These are phyloP conservation scores for Cistogaster globosa DNA, from an alignment of 2,888 invertebrate species.

Conservation along the genomic window DNA sequence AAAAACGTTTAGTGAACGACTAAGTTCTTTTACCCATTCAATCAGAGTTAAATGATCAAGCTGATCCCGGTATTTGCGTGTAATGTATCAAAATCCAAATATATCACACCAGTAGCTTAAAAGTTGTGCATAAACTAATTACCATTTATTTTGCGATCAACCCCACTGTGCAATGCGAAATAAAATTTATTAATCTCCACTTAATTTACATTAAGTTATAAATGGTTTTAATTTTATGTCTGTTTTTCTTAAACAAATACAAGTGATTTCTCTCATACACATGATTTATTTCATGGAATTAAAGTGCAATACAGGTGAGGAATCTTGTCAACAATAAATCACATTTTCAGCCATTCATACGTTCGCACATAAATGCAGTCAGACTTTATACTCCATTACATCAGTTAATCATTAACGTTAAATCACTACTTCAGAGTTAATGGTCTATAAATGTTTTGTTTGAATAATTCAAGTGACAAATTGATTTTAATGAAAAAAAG, in stretches of 20 bases:
- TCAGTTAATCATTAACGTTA: constrained; percentile 8
- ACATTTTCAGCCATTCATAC: constrained; percentile 34
- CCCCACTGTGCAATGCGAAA: no score
- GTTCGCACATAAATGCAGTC: not conserved
- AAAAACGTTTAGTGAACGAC: no score
- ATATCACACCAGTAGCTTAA: no score
- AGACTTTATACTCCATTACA: constrained; percentile 12
- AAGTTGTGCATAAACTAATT: no score
- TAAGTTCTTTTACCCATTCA: no score
- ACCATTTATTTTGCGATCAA: no score
- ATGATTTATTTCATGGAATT: constrained; percentile 28
- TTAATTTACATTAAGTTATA: constrained; percentile 46
- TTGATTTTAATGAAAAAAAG: constrained; percentile 4
- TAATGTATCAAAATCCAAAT: no score
- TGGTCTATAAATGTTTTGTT: constrained; percentile 30
- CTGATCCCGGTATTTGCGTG: no score
- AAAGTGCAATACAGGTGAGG: constrained; percentile 49
- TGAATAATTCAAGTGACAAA: constrained; percentile 19
- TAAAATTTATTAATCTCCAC: constrained; percentile 48
- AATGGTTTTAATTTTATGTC: constrained; percentile 26
- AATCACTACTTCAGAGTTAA: constrained; percentile 7
- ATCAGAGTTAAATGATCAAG: no score
- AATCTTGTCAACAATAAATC: constrained; percentile 54
- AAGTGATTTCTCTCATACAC: constrained; percentile 10
- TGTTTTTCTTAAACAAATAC: constrained; percentile 17